phyloP scores from a whole-genome alignment of 35 echinoderm and acorn worm species.

The Stichopus chloronotus region DNA sequence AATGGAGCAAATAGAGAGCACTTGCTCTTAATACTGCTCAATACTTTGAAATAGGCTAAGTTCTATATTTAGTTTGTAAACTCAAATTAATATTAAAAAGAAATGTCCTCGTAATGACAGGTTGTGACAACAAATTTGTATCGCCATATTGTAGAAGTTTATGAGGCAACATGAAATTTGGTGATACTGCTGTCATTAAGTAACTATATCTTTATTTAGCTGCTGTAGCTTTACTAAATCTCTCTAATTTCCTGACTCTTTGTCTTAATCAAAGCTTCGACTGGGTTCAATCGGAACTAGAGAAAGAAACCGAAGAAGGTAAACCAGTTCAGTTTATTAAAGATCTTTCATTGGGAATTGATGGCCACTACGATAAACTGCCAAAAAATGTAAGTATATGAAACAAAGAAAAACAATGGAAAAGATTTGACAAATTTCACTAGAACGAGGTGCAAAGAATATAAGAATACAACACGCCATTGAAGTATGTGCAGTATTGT shows the following conservation, averaged over 20 bases:
- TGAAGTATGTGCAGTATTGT: background rate
- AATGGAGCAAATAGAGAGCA: no score
- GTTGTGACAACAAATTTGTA: no score
- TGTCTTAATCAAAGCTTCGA: background rate
- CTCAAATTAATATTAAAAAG: no score
- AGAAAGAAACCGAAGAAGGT: background rate
- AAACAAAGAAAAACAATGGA: no score
- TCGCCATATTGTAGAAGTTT: no score
- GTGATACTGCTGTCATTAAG: no score
- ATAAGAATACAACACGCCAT: background rate
- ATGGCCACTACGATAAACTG: constrained; percentile 27
- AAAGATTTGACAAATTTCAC: background rate
- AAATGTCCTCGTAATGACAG: no score
- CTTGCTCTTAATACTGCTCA: no score
- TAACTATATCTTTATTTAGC: no score
- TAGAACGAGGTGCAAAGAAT: background rate
- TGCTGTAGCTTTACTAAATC: background rate
- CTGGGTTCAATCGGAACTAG: constrained; percentile 18
- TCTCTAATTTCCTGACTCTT: background rate
- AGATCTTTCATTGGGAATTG: constrained; percentile 14
- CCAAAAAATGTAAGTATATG: constrained; percentile 8
- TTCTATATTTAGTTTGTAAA: no score
- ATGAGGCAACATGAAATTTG: no score
- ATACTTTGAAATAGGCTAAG: no score
- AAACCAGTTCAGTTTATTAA: constrained; percentile 24